Conservation (phyloP, 2,113 vertebrate genomes). For the Nibea coibor region DNA sequence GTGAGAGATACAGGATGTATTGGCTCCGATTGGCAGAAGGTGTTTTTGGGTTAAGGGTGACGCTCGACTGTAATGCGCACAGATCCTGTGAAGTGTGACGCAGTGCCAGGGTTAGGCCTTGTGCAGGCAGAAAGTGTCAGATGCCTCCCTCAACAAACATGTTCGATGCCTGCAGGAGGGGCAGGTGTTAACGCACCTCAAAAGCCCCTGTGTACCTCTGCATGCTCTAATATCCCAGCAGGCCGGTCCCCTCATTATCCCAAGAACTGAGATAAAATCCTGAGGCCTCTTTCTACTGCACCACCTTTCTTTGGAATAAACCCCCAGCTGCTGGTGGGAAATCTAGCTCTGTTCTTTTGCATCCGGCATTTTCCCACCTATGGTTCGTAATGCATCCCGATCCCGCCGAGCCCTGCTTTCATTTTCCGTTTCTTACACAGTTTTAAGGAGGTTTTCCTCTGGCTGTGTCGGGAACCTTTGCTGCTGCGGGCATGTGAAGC, state of each 20-base stretch:
- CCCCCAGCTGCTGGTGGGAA: not conserved
- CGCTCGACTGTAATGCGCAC: not conserved
- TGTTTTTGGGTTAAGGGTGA: not conserved
- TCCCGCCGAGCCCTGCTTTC: not conserved
- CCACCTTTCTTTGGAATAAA: not conserved
- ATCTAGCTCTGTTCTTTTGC: not conserved
- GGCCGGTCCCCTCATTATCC: not conserved
- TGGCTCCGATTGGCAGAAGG: no score
- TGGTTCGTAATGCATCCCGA: not conserved
- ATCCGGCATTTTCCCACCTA: not conserved
- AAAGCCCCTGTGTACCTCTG: not conserved
- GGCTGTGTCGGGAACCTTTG: no score
- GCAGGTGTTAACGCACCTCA: conserved; percentile 12
- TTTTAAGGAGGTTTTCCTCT: no score
- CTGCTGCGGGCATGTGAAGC: no score
- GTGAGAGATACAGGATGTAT: no score
- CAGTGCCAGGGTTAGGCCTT: not conserved
- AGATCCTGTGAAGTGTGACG: not conserved
- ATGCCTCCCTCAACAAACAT: conserved; percentile 1
- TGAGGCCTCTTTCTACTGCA: not conserved
- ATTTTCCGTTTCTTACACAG: not conserved
- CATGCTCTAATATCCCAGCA: conserved; percentile 6
- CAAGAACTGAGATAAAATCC: not conserved
- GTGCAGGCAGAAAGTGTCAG: conserved; percentile 1
- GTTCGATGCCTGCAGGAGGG: not conserved